Conservation (phyloP, 1,140 invertebrate species). For the Apis cerana region DNA sequence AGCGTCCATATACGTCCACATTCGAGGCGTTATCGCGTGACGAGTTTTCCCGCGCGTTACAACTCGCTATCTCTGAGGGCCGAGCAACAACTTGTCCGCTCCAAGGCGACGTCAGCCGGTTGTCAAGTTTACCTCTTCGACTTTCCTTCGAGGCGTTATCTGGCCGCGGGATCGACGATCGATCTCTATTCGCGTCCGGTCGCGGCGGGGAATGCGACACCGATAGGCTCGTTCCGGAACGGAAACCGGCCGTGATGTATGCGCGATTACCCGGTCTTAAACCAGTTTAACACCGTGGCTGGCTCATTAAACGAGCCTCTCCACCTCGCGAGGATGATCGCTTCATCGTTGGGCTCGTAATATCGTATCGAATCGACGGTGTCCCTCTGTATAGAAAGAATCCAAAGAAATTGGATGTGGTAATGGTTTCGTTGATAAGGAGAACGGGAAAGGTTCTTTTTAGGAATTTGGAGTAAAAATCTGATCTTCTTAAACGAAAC, state of each 20-base stretch:
- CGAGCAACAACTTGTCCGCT: slow-evolving; percentile 55
- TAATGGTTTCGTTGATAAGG: too few relatives aligned
- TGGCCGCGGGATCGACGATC: slow-evolving; percentile 46
- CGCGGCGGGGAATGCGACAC: slow-evolving; percentile 1
- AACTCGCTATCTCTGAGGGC: slow-evolving; percentile 39
- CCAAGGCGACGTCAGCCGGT: slow-evolving; percentile 30
- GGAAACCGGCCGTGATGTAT: slow-evolving; percentile 43
- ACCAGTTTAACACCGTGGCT: slow-evolving; percentile 42
- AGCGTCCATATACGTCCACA: not conserved
- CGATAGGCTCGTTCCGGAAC: slow-evolving; percentile 17
- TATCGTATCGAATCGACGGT: not conserved
- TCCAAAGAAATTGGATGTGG: too few relatives aligned
- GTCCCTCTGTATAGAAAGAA: too few relatives aligned
- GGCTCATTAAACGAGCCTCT: slow-evolving; percentile 57
- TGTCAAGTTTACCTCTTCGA: slow-evolving; percentile 35
- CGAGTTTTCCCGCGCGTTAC: slow-evolving; percentile 24
- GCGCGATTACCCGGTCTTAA: slow-evolving; percentile 14
- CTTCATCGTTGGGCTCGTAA: slow-evolving; percentile 14
- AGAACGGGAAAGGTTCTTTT: too few relatives aligned
- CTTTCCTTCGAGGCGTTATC: slow-evolving; percentile 56
- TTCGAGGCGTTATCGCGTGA: not conserved
- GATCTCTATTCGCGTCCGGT: slow-evolving; percentile 50
- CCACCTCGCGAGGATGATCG: slow-evolving; percentile 17
- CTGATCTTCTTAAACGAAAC: too few relatives aligned
- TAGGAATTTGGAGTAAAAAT: too few relatives aligned